Percentiles rank a stretch among this genome's conserved stretches.
phyloP scores from a whole-genome alignment of 2,888 invertebrate genomes.

The Lasioglossum malachurum region DNA sequence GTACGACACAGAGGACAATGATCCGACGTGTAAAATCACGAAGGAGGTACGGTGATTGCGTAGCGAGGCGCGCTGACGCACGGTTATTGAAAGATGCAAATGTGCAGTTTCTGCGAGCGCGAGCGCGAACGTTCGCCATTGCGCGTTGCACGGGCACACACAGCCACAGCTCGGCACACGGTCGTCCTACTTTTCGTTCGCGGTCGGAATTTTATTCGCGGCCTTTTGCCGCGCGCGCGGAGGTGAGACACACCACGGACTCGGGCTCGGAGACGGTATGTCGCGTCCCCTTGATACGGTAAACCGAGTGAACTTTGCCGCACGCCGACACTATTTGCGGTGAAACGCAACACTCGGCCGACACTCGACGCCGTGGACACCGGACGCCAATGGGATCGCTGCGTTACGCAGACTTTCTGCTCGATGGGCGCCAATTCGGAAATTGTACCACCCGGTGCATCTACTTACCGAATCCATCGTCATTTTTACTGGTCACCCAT shows the following conservation, averaged over 20 bases:
- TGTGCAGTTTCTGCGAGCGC: slow-evolving; percentile 56
- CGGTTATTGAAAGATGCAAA: slow-evolving; percentile 66
- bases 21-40: slow-evolving; percentile 27
- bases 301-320: slow-evolving; percentile 34
- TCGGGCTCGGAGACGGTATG: slow-evolving; percentile 49
- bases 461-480: no score
- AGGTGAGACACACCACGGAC: slow-evolving; percentile 37
- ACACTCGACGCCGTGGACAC: slow-evolving; percentile 3
- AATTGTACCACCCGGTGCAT: background rate
- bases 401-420: background rate
- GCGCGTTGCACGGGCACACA: background rate
- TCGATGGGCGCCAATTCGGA: background rate
- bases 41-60: slow-evolving; percentile 4
- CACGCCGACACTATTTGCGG: slow-evolving; percentile 41
- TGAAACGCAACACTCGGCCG: slow-evolving; percentile 37
- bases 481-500: no score
- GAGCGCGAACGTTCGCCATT: background rate
- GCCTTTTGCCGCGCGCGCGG: slow-evolving; percentile 41
- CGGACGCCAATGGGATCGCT: background rate
- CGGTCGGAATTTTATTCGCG: slow-evolving; percentile 67
- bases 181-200: slow-evolving; percentile 67
- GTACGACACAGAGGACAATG: background rate
- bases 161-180: slow-evolving; percentile 12
- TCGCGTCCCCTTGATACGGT: slow-evolving; percentile 57
- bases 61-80: slow-evolving; percentile 47